Conservation (phyloP, 2,888 invertebrate species). For the Caenorhabditis afra region DNA sequence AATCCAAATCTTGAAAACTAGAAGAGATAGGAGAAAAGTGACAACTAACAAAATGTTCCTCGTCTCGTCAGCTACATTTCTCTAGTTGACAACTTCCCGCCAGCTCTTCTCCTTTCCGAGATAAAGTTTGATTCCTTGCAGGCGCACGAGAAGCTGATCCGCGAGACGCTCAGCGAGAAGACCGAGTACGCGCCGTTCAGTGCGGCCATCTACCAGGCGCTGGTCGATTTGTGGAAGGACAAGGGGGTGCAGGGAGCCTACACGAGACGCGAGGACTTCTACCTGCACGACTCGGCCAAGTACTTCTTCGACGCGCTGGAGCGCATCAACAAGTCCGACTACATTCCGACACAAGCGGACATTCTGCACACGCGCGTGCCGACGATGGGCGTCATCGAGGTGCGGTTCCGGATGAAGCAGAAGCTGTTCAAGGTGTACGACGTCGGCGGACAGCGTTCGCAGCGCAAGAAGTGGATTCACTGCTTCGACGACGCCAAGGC, state of each 20-base stretch:
- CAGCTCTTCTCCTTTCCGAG: background rate
- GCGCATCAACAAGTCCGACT: conserved; percentile 67
- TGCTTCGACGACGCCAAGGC: conserved; percentile 99
- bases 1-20: no score
- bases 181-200: conserved; percentile 56
- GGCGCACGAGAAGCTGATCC: conserved; percentile 52
- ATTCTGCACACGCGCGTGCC: conserved; percentile 75
- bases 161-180: conserved; percentile 41
- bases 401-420: conserved; percentile 75
- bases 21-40: no score
- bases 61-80: no score
- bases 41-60: no score
- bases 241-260: conserved; percentile 98
- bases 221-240: conserved; percentile 87
- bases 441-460: conserved; percentile 97
- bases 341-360: conserved; percentile 74
- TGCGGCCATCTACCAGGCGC: conserved; percentile 59
- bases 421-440: conserved; percentile 90
- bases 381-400: conserved; percentile 80
- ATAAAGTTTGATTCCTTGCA: no score
- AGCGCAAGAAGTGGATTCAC: conserved; percentile 98
- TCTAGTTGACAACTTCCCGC: no score
- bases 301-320: conserved; percentile 83
- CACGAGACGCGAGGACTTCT: conserved; percentile 98
- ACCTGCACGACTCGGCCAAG: conserved; percentile 99